Conservation (phyloP, 2,113 vertebrate species). For the Emberiza fucata region DNA sequence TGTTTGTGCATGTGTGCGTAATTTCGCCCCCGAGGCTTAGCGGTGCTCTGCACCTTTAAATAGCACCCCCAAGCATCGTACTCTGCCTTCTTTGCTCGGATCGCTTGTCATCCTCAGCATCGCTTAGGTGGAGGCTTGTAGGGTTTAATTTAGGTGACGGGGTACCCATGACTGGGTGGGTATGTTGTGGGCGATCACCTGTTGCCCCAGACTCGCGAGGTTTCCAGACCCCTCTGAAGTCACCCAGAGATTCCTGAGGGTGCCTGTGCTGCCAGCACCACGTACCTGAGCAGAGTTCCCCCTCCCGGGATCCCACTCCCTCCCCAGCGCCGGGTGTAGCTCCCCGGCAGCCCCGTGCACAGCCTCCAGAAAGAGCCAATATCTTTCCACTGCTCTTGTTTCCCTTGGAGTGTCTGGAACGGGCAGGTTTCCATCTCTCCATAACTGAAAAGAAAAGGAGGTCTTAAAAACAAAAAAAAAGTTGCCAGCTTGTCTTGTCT, state of each 20-base stretch:
- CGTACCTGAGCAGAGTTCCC: neutral
- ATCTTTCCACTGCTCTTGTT: conserved; percentile 41
- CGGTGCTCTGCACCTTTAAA: neutral
- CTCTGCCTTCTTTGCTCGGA: neutral
- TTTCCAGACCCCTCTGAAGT: neutral
- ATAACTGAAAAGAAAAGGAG: conserved; percentile 25
- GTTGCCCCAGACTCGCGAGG: neutral
- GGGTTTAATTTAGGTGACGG: neutral
- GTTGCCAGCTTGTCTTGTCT: neutral
- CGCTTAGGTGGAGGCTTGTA: neutral
- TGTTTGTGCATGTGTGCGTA: neutral
- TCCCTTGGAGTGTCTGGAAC: conserved; percentile 23
- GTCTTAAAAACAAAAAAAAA: neutral
- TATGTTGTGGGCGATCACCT: neutral
- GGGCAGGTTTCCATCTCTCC: conserved; percentile 50
- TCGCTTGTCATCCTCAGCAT: neutral
- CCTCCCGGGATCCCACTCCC: neutral
- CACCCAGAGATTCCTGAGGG: neutral
- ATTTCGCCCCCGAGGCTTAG: neutral
- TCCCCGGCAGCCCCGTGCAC: neutral
- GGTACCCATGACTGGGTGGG: neutral
- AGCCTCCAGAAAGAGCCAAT: neutral
- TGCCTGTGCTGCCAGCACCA: neutral
- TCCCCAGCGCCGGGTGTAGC: neutral
- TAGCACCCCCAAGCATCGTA: neutral